A percentile compares a stretch with the other conserved stretches of the same genome.
Evolutionary conservation across 2,888 invertebrate species (phyloP).

Genomic region (Acleris sparsana): DNA sequence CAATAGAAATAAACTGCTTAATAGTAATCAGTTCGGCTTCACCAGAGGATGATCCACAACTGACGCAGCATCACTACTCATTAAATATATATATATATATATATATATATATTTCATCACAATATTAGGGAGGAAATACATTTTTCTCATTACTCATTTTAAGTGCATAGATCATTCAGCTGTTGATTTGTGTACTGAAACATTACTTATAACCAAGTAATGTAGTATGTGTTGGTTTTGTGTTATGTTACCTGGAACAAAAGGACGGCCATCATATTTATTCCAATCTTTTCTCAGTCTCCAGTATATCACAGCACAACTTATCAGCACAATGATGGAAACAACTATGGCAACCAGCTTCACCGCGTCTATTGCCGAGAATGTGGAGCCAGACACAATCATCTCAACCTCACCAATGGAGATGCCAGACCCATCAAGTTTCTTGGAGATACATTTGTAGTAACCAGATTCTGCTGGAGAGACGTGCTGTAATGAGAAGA

Average conservation of each 20-base stretch:
- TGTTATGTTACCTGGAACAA: slow-evolving; percentile 62
- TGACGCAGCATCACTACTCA: no score
- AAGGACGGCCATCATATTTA: slow-evolving; percentile 67
- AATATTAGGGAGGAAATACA: no score
- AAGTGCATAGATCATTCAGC: no score
- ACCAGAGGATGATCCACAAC: no score
- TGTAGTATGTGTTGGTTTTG: no score
- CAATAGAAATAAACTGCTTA: no score
- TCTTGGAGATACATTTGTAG: slow-evolving; percentile 86
- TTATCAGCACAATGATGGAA: slow-evolving; percentile 72
- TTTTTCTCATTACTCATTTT: no score
- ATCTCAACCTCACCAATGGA: slow-evolving; percentile 84
- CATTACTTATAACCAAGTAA: no score
- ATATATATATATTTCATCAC: no score
- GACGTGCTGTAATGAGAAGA: slow-evolving; percentile 76
- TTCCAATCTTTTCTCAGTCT: slow-evolving; percentile 72
- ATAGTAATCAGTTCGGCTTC: no score
- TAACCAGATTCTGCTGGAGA: slow-evolving; percentile 85
- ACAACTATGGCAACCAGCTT: slow-evolving; percentile 74
- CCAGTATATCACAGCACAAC: slow-evolving; percentile 72
- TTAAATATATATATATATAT: no score
- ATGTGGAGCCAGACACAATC: slow-evolving; percentile 79
- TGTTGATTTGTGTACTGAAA: neutral
- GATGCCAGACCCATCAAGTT: slow-evolving; percentile 76
- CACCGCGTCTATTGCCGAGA: slow-evolving; percentile 71